Base-by-base conservation (phyloP, 2,888 invertebrate species). In the Agrochola lota region DNA sequence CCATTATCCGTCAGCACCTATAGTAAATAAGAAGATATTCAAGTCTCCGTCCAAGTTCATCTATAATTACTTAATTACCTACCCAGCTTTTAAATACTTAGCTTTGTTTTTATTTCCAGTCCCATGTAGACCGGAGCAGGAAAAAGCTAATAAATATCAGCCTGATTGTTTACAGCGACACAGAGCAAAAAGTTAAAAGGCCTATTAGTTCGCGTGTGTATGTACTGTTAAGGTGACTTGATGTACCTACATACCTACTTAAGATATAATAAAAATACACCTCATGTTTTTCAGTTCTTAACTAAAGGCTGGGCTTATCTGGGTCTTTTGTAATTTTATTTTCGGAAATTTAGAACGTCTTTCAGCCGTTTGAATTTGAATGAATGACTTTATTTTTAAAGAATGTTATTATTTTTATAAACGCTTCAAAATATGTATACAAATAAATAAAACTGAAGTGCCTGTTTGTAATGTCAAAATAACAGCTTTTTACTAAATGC, bases 161-260 rank as follows among this genome's bases (percentile, higher is more conserved):
- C 63, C 15, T 69, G 66, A 52, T 77, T 55, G 35, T 35, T 63
- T 57, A 26, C 6, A 52, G 11, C 26, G 52, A 71, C 71, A 64
- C 74, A 17, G n/a, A 67, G 60, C 71, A 75, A 77, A 79, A 80
- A 80, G 63, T 67, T 8, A 69, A 73, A 70, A 64, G 57, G 20
- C 20, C 46, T 69, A 57, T 52, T 43, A 74, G 8, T 60, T 46
- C 12, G n/a, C 35, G 71, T 43, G 15, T n/a, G 12, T 66, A 35
- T n/a, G 12, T 66, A 35, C 46, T 77, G 79, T 71, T 87, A 88
- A 88, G 85, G 64, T 2, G 72, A 78, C 4, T 9, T 43, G n/a
- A n/a, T 46, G 11, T 55, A 52, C 3, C 20, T 49, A 3, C 49
- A 49, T 49, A 49, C 43, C 40, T 40, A 40, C 46, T 4, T 15